phyloP scores from a whole-genome alignment of 2,797 vertebrate species.

The Gila robusta region DNA sequence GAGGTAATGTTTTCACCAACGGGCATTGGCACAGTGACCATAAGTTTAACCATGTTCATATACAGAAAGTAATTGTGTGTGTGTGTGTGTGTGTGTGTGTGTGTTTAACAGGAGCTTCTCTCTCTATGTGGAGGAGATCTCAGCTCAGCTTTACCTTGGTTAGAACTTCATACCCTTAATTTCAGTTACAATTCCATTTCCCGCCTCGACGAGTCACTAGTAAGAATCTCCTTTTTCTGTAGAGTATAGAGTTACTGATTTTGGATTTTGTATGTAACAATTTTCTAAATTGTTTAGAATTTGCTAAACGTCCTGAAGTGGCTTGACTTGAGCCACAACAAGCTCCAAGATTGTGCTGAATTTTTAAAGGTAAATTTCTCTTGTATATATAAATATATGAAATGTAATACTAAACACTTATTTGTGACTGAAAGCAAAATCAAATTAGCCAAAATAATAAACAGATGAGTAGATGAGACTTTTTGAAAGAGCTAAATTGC shows the following conservation, averaged over 20 bases:
- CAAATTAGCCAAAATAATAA: background rate
- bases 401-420: background rate
- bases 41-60: background rate
- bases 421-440: background rate
- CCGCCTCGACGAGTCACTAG: constrained; percentile 91
- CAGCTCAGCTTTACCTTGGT: constrained; percentile 94
- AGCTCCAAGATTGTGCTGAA: constrained; percentile 87
- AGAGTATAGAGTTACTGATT: background rate
- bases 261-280: background rate
- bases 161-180: constrained; percentile 92
- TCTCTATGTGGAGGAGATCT: constrained; percentile 94
- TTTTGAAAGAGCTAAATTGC: background rate
- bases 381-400: background rate
- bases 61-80: constrained; percentile 9
- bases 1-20: constrained; percentile 78
- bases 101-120: constrained; percentile 86
- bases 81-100: background rate
- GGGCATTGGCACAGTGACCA: background rate
- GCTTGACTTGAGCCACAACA: constrained; percentile 96
- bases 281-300: constrained; percentile 74
- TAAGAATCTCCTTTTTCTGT: constrained; percentile 61
- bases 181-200: constrained; percentile 93
- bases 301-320: constrained; percentile 89
- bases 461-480: background rate
- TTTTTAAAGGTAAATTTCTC: constrained; percentile 82